A percentile compares a stretch with the other conserved stretches of the same genome.
phyloP scores from a whole-genome alignment of 2,113 vertebrate genomes.

The Epinephelus cyanopodus region DNA sequence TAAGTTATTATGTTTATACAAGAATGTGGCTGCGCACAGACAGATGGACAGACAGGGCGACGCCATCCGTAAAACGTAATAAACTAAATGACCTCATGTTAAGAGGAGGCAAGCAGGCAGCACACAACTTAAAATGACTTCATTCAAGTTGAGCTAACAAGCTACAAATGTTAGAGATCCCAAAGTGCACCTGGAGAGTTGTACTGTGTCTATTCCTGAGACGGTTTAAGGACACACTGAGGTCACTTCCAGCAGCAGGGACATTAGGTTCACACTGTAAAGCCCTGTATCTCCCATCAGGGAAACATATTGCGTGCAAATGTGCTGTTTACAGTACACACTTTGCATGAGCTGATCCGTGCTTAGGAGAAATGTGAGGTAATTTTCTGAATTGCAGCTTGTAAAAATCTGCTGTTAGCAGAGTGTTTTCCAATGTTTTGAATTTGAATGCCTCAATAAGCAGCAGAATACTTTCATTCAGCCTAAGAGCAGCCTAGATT shows the following conservation, averaged over 20 bases:
- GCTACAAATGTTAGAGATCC: neutral
- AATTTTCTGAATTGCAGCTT: neutral
- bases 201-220: neutral
- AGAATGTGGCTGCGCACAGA: neutral
- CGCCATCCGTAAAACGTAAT: neutral
- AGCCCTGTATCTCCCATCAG: neutral
- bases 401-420: neutral
- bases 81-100: neutral
- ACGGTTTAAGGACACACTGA: neutral
- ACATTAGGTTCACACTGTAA: neutral
- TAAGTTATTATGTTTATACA: slow-evolving; percentile 9
- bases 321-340: neutral
- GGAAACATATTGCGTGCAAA: slow-evolving; percentile 3
- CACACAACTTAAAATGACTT: neutral
- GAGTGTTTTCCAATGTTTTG: neutral
- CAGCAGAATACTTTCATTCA: neutral
- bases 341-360: slow-evolving; percentile 4
- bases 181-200: no score
- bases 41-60: neutral
- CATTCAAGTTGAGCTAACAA: neutral
- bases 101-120: neutral
- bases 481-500: neutral
- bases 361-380: neutral
- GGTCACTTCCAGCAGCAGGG: neutral
- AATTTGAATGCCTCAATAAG: neutral